Evolutionary conservation across 2,113 vertebrate species (phyloP), one percentile per base, ranked within the genome.

Genomic region (Hystrix brachyura): DNA sequence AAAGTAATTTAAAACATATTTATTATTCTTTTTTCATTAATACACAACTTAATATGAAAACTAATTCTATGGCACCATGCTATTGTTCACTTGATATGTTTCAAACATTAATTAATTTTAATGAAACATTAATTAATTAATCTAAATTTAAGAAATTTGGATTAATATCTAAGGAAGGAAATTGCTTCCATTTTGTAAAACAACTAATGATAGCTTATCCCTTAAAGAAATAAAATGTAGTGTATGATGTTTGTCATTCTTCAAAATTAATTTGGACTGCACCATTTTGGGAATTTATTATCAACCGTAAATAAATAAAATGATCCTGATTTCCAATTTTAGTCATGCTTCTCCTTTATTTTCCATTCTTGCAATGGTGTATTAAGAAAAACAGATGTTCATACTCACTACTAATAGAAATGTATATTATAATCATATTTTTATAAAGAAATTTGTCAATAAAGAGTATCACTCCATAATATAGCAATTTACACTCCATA

Each of bases 371-470:
- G 27, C 38, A 91, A 89, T 67, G 32, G 27, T 32, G 0, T 78
- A 62, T 62, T 93, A 74, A 9, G 7, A 59, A 92, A 90, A 88
- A 78, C 13, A 94, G 2, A 34, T 53, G 86, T 86, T 95, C 5
- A 86, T 94, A 71, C 0, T 95, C 19, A 88, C 15, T 81, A 51
- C 7, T 72, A 79, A n/a, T 59, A 32, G 34, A 21, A 72, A 84
- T 67, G 4, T 25, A 84, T n/a, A 46, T 71, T 55, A 57, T 76
- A 34, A 76, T 13, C 21, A 91, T 7, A 86, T 86, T 76, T 94
- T 95, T 82, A 8, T 84, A 88, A 96, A 90, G 25, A 91, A 76
- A 81, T 64, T 38, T 72, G 46, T 81, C 53, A 95, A 60, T 92
- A 64, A 79, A 81, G 93, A 87, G 25, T 18, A 96, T 32, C 21